Evolutionary conservation across 2,888 invertebrate species (phyloP).

Genomic region (Drosophila lacicola): DNA sequence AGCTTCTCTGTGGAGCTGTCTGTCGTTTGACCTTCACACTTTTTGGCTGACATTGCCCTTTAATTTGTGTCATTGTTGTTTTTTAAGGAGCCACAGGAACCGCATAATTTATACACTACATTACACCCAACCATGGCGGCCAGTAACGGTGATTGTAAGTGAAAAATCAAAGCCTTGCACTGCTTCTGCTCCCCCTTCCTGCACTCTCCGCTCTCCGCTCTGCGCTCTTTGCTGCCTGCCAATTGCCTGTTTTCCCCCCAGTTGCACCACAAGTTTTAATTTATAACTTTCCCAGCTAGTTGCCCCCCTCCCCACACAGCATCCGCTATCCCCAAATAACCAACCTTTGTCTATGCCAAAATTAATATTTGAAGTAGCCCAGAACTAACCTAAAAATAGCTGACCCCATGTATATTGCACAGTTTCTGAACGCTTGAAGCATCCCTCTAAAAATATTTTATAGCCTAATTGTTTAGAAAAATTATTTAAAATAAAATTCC

Average conservation of each 20-base stretch:
- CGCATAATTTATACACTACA: conserved; percentile 51
- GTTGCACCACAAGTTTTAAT: conserved; percentile 37
- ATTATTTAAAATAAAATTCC: neutral
- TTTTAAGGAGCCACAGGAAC: conserved; percentile 67
- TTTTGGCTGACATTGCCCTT: conserved; percentile 21
- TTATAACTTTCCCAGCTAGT: conserved; percentile 33
- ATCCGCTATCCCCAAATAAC: neutral
- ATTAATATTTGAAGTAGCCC: neutral
- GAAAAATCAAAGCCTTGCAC: conserved; percentile 15
- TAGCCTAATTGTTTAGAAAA: neutral
- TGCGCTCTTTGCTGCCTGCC: conserved; percentile 11
- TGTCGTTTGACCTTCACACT: conserved; percentile 53
- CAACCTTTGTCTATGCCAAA: neutral
- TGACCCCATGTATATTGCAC: neutral
- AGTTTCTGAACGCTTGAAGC: neutral
- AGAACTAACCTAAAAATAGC: neutral
- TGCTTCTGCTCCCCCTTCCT: conserved; percentile 8
- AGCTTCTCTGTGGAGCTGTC: conserved; percentile 11
- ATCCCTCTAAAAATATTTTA: neutral
- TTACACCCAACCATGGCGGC: conserved; percentile 56
- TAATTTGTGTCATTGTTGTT: conserved; percentile 45
- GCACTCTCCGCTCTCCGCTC: neutral
- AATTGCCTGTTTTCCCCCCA: conserved; percentile 9
- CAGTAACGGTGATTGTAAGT: conserved; percentile 74
- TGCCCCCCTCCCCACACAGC: neutral